Evolutionary conservation across 2,113 vertebrate species (phyloP).

Genomic region (Scortum barcoo): DNA sequence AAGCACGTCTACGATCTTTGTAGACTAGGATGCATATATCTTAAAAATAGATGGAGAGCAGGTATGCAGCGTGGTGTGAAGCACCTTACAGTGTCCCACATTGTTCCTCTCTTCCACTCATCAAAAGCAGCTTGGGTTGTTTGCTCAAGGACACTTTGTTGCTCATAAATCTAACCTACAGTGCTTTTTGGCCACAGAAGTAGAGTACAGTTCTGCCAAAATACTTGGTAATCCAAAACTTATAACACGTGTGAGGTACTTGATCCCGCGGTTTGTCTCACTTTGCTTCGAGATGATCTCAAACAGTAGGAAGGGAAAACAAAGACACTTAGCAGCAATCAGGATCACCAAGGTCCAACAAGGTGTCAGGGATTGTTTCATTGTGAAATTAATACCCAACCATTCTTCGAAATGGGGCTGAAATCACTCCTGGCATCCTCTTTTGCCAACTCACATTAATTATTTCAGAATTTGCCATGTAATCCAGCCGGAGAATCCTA

Average conservation of each 20-base stretch:
- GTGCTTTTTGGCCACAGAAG: background rate
- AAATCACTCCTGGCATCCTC: constrained; percentile 53
- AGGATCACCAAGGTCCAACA: constrained; percentile 24
- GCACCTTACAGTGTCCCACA: background rate
- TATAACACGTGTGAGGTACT: constrained; percentile 6
- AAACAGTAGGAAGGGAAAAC: background rate
- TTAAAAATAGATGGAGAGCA: constrained; percentile 14
- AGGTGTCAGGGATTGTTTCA: constrained; percentile 44
- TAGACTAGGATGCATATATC: background rate
- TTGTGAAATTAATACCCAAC: constrained; percentile 45
- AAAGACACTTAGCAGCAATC: background rate
- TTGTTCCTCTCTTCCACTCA: background rate
- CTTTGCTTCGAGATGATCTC: background rate
- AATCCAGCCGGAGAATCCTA: constrained; percentile 84
- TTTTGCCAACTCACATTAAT: constrained; percentile 82
- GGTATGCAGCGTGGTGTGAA: background rate
- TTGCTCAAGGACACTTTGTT: background rate
- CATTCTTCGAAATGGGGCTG: constrained; percentile 30
- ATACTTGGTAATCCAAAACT: background rate
- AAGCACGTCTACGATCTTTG: too few species aligned
- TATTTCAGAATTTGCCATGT: constrained; percentile 88
- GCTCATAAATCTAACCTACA: constrained; percentile 18
- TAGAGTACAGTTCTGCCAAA: background rate
- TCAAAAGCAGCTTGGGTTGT: background rate
- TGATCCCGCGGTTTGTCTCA: background rate